Evolutionary conservation across 2,113 vertebrate genomes (phyloP).

Genomic region (Antechinus flavipes): DNA sequence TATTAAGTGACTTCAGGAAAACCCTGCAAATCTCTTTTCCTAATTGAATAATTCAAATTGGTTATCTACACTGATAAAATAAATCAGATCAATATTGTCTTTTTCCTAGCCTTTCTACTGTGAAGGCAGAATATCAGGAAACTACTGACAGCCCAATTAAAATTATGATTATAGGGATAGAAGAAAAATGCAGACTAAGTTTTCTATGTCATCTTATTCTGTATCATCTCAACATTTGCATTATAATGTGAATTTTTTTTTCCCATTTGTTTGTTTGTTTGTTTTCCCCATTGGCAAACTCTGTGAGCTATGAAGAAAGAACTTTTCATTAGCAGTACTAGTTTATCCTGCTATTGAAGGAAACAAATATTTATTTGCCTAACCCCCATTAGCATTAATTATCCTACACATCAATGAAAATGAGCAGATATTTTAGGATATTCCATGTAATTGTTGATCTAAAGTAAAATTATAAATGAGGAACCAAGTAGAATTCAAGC

Average conservation of each 20-base stretch:
- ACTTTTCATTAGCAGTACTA: conserved; percentile 17
- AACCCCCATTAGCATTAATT: conserved; percentile 68
- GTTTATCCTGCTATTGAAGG: conserved; percentile 51
- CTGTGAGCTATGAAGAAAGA: conserved; percentile 9
- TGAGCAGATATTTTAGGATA: conserved; percentile 70
- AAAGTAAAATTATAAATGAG: conserved; percentile 71
- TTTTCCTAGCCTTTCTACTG: not conserved
- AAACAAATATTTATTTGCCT: conserved; percentile 68
- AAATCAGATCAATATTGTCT: conserved; percentile 7
- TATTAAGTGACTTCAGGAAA: not conserved
- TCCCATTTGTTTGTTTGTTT: not conserved
- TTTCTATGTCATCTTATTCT: not conserved
- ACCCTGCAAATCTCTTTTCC: not conserved
- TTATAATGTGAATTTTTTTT: not conserved
- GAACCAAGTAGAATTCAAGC: conserved; percentile 66
- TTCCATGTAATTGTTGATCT: conserved; percentile 54
- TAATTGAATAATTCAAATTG: conserved; percentile 19
- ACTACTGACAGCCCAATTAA: not conserved
- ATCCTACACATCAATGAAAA: conserved; percentile 43
- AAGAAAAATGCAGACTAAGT: not conserved
- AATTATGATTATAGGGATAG: not conserved
- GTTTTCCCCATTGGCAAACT: not conserved
- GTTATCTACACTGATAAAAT: not conserved
- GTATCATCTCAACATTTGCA: not conserved
- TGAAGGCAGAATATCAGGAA: conserved; percentile 10